Evolutionary conservation across 2,113 vertebrate genomes (phyloP), one percentile per base, ranked within the genome.

Genomic region (Fulica atra): DNA sequence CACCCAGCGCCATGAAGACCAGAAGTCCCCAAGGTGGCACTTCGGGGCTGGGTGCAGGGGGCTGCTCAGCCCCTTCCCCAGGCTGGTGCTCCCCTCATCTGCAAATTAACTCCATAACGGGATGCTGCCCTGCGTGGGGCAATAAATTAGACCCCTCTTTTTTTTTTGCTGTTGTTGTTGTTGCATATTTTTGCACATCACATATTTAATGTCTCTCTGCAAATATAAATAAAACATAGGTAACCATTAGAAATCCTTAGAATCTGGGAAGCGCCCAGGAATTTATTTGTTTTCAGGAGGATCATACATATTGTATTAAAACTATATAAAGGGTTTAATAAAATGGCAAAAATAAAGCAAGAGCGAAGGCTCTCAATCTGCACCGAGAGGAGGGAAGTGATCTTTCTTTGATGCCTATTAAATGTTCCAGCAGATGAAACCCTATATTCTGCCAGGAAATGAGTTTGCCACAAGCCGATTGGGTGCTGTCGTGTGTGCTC

Each of bases 361-460:
- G 97, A 95, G 92, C 50, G 92, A 92, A 68, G 96, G 93, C 81
- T 92, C 96, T 91, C 91, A 42, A 97, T 98, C 72, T 91, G 94
- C 23, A 1, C 93, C 5, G 88, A 96, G 95, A 96, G 96, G 97
- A 93, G 94, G 93, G 97, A 96, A 96, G 96, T 93, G 98, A 98
- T 98, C 98, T 97, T 98, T 98, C 98, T 98, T 89, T 97, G 98
- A 98, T 98, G 98, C 97, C 98, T 98, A 97, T 97, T 98, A 98
- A 98, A 98, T 94, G 98, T 97, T 98, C 97, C 97, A 96, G 97
- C 96, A 98, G 98, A 98, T 97, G 98, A 98, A 98, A 97, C 98
- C 98, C 97, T 97, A 97, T 97, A 97, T 98, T 98, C 98, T 97
- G 98, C 96, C 98, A 97, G 98, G 98, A 98, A 98, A 98, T 98